Conservation (phyloP, 2,797 vertebrate genomes). For the Podarcis siculus region DNA sequence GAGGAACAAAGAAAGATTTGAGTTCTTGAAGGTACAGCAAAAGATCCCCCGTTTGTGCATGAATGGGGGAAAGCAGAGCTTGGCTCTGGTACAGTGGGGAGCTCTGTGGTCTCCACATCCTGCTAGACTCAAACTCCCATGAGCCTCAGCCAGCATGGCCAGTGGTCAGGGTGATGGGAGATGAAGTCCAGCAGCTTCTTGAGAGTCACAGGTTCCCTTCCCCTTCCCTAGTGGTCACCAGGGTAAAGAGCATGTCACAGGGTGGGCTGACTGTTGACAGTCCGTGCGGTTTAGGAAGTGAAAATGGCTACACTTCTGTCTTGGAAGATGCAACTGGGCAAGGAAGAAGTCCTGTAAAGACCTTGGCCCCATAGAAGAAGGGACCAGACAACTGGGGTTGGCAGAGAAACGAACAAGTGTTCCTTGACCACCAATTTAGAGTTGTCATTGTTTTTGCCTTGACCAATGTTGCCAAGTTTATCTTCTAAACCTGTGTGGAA, state of each 20-base stretch:
- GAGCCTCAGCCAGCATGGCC: neutral
- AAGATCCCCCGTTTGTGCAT: neutral
- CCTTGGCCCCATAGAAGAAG: neutral
- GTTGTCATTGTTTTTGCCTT: neutral
- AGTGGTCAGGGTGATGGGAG: neutral
- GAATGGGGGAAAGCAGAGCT: neutral
- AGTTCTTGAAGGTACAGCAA: slow-evolving; percentile 92
- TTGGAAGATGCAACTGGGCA: neutral
- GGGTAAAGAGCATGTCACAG: neutral
- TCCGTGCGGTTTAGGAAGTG: neutral
- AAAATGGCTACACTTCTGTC: neutral
- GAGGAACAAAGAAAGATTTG: slow-evolving; percentile 95
- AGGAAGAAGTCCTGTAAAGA: neutral
- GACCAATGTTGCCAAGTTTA: neutral
- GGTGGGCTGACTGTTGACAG: neutral
- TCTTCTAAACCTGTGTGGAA: neutral
- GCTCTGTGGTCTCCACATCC: neutral
- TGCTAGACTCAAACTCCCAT: neutral
- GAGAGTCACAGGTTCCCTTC: neutral
- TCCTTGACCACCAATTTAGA: neutral
- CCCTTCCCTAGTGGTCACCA: too few relatives aligned
- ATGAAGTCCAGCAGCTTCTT: neutral
- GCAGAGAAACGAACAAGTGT: neutral
- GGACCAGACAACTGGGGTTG: neutral
- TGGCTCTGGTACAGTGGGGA: neutral